Conservation (phyloP, 2,113 vertebrate species). For the Bettongia penicillata region DNA sequence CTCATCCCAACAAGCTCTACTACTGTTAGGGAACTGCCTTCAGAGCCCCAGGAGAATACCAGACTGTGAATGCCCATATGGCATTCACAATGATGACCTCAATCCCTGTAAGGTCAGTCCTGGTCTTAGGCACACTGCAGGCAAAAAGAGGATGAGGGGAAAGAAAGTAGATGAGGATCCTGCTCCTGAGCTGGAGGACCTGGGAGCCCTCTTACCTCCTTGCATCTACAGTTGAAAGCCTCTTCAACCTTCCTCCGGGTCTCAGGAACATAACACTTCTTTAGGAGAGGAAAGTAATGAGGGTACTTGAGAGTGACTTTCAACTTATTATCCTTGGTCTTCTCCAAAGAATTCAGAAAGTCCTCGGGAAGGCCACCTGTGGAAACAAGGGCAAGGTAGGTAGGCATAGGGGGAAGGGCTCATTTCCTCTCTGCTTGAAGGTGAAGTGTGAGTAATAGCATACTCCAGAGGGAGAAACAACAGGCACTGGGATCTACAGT, state of each 20-base stretch:
- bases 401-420: not conserved
- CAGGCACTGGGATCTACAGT: not conserved
- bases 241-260: constrained; percentile 92
- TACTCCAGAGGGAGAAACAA: not conserved
- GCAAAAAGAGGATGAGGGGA: not conserved
- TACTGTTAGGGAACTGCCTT: not conserved
- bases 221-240: constrained; percentile 97
- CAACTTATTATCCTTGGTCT: constrained; percentile 87
- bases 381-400: not conserved
- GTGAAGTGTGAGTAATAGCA: not conserved
- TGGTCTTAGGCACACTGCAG: not conserved
- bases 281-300: constrained; percentile 97
- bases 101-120: not conserved
- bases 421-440: not conserved
- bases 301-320: constrained; percentile 98
- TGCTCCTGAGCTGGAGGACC: too few relatives aligned
- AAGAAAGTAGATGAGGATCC: not conserved
- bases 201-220: constrained; percentile 86
- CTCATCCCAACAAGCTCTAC: not conserved
- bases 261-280: constrained; percentile 95
- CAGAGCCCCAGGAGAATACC: not conserved
- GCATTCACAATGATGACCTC: not conserved
- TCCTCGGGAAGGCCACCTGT: constrained; percentile 96
- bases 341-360: constrained; percentile 94
- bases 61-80: not conserved